Percentiles rank a stretch among this genome's conserved stretches.
Evolutionary conservation across 2,113 vertebrate species (phyloP).

Genomic region (Paramormyrops kingsleyae): DNA sequence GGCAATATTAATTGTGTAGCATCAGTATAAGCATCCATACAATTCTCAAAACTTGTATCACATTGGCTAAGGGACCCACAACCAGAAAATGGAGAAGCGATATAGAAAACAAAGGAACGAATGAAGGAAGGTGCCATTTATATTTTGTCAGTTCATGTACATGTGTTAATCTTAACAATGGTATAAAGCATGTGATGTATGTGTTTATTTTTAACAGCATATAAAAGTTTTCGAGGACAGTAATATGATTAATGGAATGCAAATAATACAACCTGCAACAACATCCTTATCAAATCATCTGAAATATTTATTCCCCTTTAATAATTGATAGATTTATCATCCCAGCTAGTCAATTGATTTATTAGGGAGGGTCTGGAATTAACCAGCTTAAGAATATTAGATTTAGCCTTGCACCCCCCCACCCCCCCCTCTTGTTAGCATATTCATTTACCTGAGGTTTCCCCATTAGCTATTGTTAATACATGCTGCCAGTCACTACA

Average conservation of each 20-base stretch:
- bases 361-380: conserved; percentile 86
- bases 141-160: not conserved
- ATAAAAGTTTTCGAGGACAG: not conserved
- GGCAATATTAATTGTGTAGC: not conserved
- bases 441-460: conserved; percentile 86
- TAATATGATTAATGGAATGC: conserved; percentile 1
- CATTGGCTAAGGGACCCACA: not conserved
- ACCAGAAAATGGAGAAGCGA: not conserved
- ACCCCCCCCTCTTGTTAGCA: conserved; percentile 72
- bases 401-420: conserved; percentile 66
- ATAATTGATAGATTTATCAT: conserved; percentile 87
- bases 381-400: conserved; percentile 89
- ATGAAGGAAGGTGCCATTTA: not conserved
- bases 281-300: conserved; percentile 78
- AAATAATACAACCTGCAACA: conserved; percentile 55
- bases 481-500: conserved; percentile 43
- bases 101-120: not conserved
- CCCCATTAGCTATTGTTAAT: conserved; percentile 86
- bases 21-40: not conserved
- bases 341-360: conserved; percentile 83
- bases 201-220: not conserved
- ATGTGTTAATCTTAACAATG: not conserved
- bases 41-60: not conserved
- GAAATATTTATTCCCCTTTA: conserved; percentile 82
- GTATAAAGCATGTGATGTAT: not conserved